phyloP scores from a whole-genome alignment of 2,888 invertebrate species.

The Drymonia ruficornis region DNA sequence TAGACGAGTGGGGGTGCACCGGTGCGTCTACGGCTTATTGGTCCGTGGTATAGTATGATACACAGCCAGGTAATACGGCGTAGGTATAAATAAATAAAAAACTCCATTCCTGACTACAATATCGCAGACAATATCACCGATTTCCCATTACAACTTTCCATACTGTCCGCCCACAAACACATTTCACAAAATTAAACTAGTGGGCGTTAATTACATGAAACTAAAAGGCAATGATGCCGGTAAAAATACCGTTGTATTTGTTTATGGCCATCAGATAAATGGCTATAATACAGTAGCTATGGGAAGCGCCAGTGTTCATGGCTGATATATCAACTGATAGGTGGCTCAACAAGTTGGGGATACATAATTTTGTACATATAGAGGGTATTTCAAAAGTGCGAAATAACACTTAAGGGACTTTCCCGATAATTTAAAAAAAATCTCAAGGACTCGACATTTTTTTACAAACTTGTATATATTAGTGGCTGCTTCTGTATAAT shows the following conservation, averaged over 20 bases:
- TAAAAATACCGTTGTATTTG: constrained; percentile 62
- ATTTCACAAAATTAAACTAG: constrained; percentile 18
- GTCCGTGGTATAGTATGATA: too few species aligned
- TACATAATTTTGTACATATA: constrained; percentile 26
- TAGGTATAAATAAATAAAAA: too few species aligned
- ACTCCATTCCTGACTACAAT: background rate
- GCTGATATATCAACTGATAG: constrained; percentile 42
- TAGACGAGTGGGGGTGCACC: too few species aligned
- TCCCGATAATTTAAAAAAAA: too few species aligned
- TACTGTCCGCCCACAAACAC: constrained; percentile 2
- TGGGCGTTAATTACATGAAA: constrained; percentile 65
- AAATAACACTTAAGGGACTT: too few species aligned
- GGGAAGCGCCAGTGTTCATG: constrained; percentile 36
- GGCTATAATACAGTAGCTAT: constrained; percentile 48
- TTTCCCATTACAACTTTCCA: background rate
- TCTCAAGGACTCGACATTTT: too few species aligned
- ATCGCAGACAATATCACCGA: background rate
- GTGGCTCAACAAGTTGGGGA: constrained; percentile 18
- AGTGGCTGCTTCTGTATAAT: too few species aligned
- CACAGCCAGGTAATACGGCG: too few species aligned
- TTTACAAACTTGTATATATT: too few species aligned
- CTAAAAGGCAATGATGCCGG: constrained; percentile 38
- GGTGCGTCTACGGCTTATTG: too few species aligned
- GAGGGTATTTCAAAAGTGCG: too few species aligned
- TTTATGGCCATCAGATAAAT: constrained; percentile 54